Evolutionary conservation across 1,140 invertebrate species (phyloP), one percentile per base, ranked within the genome.

Genomic region (Physella acuta): DNA sequence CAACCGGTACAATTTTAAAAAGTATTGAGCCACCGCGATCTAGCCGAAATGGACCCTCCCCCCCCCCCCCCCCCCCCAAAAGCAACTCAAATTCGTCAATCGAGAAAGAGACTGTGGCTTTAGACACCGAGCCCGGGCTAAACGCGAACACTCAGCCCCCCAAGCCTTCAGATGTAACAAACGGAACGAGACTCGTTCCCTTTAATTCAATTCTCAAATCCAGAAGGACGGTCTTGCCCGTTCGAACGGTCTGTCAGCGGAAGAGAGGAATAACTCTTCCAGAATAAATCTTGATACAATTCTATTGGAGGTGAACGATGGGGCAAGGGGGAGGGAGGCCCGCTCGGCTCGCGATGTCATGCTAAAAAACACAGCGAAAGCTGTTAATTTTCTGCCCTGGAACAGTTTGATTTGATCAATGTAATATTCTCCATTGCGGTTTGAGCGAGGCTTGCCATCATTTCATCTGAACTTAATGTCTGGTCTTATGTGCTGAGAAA

Each of bases 261-360:
- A 3, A 5, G 56, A 58, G 56, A n/a, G n/a, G n/a, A 58, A 34
- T 33, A 28, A 58, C 36, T 58, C 56, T 16, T 33, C 4, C 11
- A 58, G 56, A 58, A 58, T 58, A 58, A 58, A 58, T 58, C 56
- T 58, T 58, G 33, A 58, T 34, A 58, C 30, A 16, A 33, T 58
- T 58, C 36, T 58, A 58, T 58, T 58, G 33, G 33, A 34, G 30
- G 20, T 34, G 30, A 58, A 58, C 16, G 33, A 58, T 58, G 8
- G 39, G 20, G 39, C n/a, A n/a, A n/a, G n/a, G n/a, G n/a, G n/a
- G n/a, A n/a, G n/a, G n/a, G n/a, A n/a, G n/a, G n/a, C n/a, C n/a
- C n/a, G n/a, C n/a, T n/a, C n/a, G n/a, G n/a, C n/a, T n/a, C n/a
- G n/a, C n/a, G n/a, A n/a, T n/a, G n/a, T n/a, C n/a, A n/a, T n/a